These are phyloP conservation scores for Anthopleura xanthogrammica DNA, from an alignment of 92 coral and sea anemone species.

Conservation along the genomic window DNA sequence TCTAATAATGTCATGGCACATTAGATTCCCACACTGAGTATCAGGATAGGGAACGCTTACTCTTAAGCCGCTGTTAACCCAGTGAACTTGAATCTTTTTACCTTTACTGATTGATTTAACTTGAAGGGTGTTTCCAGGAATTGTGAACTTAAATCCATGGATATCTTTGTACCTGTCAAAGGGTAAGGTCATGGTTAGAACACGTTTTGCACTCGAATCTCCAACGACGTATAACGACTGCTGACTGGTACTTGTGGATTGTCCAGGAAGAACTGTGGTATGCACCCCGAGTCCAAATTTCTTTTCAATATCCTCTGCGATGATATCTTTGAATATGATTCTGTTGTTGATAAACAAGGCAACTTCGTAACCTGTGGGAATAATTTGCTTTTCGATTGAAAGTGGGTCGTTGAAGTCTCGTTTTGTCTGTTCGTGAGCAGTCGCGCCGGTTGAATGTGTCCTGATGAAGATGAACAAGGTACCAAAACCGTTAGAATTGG, in stretches of 20 bases:
- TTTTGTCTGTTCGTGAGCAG: constrained; percentile 28
- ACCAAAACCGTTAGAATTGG: constrained; percentile 19
- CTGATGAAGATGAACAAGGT: constrained; percentile 30
- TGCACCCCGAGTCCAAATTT: constrained; percentile 14
- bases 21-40: background rate
- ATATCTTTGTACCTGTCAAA: constrained; percentile 9
- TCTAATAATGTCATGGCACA: constrained; percentile 1
- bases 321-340: constrained; percentile 31
- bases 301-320: constrained; percentile 8
- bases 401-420: constrained; percentile 44
- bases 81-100: constrained; percentile 34
- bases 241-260: constrained; percentile 28
- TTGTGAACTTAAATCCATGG: constrained; percentile 12
- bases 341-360: constrained; percentile 38
- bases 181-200: constrained; percentile 5
- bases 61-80: constrained; percentile 21
- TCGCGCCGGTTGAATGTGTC: constrained; percentile 30
- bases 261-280: constrained; percentile 29
- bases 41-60: constrained; percentile 23
- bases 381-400: constrained; percentile 32
- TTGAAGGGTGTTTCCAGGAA: constrained; percentile 33
- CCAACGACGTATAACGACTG: constrained; percentile 34
- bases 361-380: constrained; percentile 28
- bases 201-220: constrained; percentile 15
- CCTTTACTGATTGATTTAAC: constrained; percentile 27